Percentiles rank a stretch among this genome's conserved stretches.
Evolutionary conservation across 2,113 vertebrate species (phyloP).

Genomic region (Gyps fulvus): DNA sequence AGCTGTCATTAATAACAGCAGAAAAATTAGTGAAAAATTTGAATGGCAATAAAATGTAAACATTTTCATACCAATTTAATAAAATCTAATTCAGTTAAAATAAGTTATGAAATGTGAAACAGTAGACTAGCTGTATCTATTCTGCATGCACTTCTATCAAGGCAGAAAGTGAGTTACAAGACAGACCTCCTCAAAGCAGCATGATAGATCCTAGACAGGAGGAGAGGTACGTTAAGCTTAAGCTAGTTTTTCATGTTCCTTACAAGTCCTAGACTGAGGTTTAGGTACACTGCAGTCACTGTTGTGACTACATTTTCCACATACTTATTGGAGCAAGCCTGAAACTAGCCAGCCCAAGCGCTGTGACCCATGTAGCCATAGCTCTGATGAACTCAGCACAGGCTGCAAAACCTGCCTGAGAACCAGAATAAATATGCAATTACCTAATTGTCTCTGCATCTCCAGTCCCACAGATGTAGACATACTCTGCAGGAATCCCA

Average conservation of each 20-base stretch:
- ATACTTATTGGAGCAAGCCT: neutral
- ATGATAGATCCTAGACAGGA: neutral
- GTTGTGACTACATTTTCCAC: neutral
- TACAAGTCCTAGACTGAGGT: neutral
- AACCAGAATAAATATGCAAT: neutral
- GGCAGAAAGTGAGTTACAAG: neutral
- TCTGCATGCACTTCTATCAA: neutral
- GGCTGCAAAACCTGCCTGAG: neutral
- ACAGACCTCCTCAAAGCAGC: neutral
- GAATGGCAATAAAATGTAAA: neutral
- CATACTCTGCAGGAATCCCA: neutral
- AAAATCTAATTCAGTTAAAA: neutral
- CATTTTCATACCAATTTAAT: neutral
- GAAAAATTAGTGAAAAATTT: neutral
- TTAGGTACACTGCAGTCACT: neutral
- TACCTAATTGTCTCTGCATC: neutral
- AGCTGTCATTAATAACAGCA: neutral
- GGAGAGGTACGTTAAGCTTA: neutral
- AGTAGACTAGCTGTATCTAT: neutral
- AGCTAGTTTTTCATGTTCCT: neutral
- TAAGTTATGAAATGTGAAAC: neutral
- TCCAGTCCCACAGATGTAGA: neutral
- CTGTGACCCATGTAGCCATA: neutral
- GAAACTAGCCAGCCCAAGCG: neutral
- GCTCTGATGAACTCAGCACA: neutral